Conservation (phyloP, 2,113 vertebrate species). For the Climacteris rufus region DNA sequence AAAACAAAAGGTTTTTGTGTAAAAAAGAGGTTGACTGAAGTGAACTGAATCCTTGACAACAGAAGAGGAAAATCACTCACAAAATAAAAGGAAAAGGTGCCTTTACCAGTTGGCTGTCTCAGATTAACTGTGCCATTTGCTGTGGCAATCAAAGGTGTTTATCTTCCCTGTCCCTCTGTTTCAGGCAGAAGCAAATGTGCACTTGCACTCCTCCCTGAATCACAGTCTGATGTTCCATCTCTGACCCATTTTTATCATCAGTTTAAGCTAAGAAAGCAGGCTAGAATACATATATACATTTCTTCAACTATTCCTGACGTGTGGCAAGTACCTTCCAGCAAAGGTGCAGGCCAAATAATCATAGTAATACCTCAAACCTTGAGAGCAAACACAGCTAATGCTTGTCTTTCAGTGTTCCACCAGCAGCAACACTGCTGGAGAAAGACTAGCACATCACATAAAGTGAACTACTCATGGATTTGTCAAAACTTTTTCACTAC, state of each 20-base stretch:
- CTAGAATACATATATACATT: not conserved
- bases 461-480: not conserved
- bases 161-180: not conserved
- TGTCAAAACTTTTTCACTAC: not conserved
- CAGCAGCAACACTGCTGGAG: not conserved
- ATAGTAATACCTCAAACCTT: not conserved
- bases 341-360: rapidly evolving
- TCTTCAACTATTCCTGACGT: not conserved
- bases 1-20: not conserved
- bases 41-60: not conserved
- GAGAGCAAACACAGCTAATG: not conserved
- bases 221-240: not conserved
- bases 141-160: not conserved
- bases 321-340: not conserved
- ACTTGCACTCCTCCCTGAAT: rapidly evolving
- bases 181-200: not conserved
- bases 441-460: not conserved
- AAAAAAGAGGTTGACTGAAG: not conserved
- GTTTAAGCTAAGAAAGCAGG: not conserved
- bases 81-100: not conserved
- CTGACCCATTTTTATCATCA: not conserved
- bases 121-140: not conserved
- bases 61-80: not conserved
- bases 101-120: not conserved
- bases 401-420: not conserved